Conservation (phyloP, 2,113 vertebrate species). For the Channa maculata region DNA sequence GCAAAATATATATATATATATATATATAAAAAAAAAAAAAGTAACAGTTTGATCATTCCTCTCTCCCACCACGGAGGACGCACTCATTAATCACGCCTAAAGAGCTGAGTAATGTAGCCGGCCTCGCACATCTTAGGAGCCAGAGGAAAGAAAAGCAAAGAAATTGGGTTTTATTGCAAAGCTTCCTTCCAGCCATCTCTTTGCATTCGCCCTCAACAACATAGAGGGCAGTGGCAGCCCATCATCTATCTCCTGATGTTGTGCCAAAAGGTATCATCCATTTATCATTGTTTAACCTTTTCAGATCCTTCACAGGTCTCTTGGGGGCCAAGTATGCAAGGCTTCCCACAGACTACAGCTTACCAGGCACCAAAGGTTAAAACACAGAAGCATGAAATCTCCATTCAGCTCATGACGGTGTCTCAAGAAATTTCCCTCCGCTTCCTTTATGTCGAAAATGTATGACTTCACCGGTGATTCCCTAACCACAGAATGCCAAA, state of each 20-base stretch:
- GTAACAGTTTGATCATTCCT: slow-evolving; percentile 60
- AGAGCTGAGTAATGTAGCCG: slow-evolving; percentile 59
- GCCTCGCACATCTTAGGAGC: slow-evolving; percentile 34
- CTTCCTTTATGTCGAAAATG: slow-evolving; percentile 56
- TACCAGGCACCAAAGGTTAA: slow-evolving; percentile 57
- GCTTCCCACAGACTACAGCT: slow-evolving; percentile 14
- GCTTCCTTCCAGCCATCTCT: slow-evolving; percentile 20
- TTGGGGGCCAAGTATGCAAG: slow-evolving; percentile 21
- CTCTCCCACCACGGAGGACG: slow-evolving; percentile 37
- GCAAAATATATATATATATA: slow-evolving; percentile 32
- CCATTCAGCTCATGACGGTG: slow-evolving; percentile 39
- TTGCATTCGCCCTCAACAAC: slow-evolving; percentile 25
- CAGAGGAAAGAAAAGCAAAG: slow-evolving; percentile 34
- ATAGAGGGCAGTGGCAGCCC: slow-evolving; percentile 1
- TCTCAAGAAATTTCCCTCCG: slow-evolving; percentile 27
- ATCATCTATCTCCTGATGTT: slow-evolving; percentile 53
- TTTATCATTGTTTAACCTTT: slow-evolving; percentile 75
- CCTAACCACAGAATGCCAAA: slow-evolving; percentile 58
- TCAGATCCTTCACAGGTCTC: slow-evolving; percentile 48
- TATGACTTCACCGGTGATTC: slow-evolving; percentile 49
- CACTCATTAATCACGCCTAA: slow-evolving; percentile 71
- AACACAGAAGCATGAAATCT: slow-evolving; percentile 56
- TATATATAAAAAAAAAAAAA: too few relatives aligned
- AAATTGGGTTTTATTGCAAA: slow-evolving; percentile 45
- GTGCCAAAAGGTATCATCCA: slow-evolving; percentile 59